A percentile compares a stretch with the other conserved stretches of the same genome.
These are phyloP conservation scores for Protodeltote pygarga DNA, from an alignment of 2,888 invertebrate species.

Conservation along the genomic window DNA sequence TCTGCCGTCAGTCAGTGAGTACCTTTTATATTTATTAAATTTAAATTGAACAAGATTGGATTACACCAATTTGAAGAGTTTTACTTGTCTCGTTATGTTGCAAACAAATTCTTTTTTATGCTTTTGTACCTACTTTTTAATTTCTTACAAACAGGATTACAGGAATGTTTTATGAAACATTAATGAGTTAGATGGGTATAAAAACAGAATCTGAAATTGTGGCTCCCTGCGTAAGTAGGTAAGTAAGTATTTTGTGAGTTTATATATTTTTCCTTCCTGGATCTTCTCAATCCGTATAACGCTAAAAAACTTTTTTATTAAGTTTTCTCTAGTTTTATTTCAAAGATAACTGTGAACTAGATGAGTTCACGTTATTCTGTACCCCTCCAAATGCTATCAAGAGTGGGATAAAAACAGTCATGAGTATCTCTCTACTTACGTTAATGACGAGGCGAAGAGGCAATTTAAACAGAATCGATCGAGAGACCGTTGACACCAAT, in stretches of 20 bases:
- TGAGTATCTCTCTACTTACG: background rate
- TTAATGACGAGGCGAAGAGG: background rate
- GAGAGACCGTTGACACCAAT: slow-evolving; percentile 4
- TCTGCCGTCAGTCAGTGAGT: background rate
- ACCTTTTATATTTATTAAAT: background rate
- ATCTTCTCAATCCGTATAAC: slow-evolving; percentile 18
- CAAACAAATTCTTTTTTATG: too few species aligned
- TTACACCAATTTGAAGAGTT: too few species aligned
- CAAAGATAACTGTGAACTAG: slow-evolving; percentile 29
- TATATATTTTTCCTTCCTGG: slow-evolving; percentile 13
- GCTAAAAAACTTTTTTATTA: slow-evolving; percentile 28
- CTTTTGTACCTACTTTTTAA: too few species aligned
- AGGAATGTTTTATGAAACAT: slow-evolving; percentile 37
- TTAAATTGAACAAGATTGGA: background rate
- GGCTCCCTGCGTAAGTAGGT: slow-evolving; percentile 4
- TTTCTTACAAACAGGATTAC: slow-evolving; percentile 16
- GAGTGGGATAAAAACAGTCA: background rate
- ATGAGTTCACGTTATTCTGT: slow-evolving; percentile 27
- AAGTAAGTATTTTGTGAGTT: too few species aligned
- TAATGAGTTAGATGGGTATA: slow-evolving; percentile 25
- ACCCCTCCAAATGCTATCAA: slow-evolving; percentile 6
- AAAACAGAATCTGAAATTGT: slow-evolving; percentile 4
- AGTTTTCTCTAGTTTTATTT: slow-evolving; percentile 31
- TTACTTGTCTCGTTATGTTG: slow-evolving; percentile 6
- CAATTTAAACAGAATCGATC: background rate